Evolutionary conservation across 2,797 vertebrate genomes (phyloP).

Genomic region (Nannoperca australis): DNA sequence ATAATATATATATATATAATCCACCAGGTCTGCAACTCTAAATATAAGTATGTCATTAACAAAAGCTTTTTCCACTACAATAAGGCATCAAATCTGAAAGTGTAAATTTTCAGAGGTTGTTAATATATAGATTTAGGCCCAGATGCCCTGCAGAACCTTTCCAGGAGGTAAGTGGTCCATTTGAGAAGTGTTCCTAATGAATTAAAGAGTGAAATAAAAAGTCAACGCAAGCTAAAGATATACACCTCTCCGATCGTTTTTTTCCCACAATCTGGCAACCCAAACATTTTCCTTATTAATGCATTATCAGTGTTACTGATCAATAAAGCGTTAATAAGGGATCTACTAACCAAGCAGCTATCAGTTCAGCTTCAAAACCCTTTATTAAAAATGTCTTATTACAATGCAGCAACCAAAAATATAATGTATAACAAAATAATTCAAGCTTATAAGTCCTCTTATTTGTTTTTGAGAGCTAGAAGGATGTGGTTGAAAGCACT

Average conservation of each 20-base stretch:
- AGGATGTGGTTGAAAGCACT: background rate
- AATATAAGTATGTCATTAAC: background rate
- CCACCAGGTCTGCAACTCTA: background rate
- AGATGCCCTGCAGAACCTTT: background rate
- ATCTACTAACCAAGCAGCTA: background rate
- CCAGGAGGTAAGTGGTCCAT: background rate
- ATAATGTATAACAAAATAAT: background rate
- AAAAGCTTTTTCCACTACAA: background rate
- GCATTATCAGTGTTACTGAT: background rate
- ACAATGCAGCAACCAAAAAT: background rate
- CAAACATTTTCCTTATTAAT: background rate
- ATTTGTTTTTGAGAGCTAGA: background rate
- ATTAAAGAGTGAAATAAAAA: constrained; percentile 7
- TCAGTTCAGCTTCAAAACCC: background rate
- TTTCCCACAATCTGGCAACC: background rate
- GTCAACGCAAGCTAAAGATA: background rate
- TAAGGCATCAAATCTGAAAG: background rate
- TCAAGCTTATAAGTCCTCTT: background rate
- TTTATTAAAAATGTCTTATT: background rate
- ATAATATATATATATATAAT: no score
- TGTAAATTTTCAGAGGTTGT: background rate
- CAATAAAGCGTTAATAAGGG: background rate
- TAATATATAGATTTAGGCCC: background rate
- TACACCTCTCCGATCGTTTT: background rate
- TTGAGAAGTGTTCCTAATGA: background rate